Conservation (phyloP, 2,113 vertebrate species). For the Spilogale gracilis region DNA sequence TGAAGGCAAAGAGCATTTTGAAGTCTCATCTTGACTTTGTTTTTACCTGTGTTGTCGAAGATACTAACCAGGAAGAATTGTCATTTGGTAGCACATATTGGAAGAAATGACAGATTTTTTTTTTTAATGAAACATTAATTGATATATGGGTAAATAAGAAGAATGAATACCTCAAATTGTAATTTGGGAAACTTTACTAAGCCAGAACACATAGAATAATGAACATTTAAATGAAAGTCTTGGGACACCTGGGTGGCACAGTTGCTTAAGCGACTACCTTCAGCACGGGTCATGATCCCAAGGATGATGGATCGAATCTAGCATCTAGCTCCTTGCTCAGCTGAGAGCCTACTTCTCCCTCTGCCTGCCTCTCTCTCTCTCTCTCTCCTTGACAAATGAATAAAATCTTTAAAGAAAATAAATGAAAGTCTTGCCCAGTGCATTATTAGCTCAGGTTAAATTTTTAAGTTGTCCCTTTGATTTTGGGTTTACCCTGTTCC, state of each 20-base stretch:
- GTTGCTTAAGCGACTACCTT: too few species aligned
- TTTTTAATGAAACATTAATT: background rate
- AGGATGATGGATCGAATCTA: too few species aligned
- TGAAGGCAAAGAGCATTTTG: background rate
- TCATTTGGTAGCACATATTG: background rate
- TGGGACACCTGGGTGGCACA: background rate
- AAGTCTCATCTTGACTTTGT: background rate
- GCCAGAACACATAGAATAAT: background rate
- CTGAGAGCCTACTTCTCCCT: too few species aligned
- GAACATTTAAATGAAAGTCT: slow-evolving; percentile 37
- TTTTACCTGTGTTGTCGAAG: background rate
- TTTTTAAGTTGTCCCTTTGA: background rate
- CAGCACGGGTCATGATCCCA: too few species aligned
- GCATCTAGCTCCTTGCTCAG: too few species aligned
- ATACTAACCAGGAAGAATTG: slow-evolving; percentile 31
- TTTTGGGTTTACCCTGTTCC: background rate
- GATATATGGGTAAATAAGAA: background rate
- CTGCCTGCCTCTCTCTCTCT: too few species aligned
- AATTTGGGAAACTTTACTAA: slow-evolving; percentile 35
- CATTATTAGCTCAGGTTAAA: slow-evolving; percentile 9
- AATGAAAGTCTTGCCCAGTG: background rate
- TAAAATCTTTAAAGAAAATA: background rate
- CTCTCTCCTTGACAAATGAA: too few species aligned
- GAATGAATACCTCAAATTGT: background rate
- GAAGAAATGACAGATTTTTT: slow-evolving; percentile 23